Conservation (phyloP, 2,113 vertebrate genomes). For the Spermophilus dauricus region DNA sequence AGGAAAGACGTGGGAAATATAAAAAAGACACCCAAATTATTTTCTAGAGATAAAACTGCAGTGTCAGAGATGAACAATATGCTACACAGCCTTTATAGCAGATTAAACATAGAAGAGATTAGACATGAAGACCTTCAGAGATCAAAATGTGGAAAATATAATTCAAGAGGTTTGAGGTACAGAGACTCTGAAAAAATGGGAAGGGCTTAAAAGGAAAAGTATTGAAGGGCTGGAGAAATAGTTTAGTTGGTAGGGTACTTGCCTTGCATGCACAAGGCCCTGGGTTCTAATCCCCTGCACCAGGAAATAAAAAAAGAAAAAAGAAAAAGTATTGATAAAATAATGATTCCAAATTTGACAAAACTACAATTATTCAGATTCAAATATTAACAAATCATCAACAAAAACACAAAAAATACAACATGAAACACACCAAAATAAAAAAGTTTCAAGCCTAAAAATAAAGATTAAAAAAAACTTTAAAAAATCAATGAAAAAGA, state of each 20-base stretch:
- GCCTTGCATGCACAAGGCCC: too few relatives aligned
- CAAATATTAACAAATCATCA: neutral
- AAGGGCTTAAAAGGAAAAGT: neutral
- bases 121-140: neutral
- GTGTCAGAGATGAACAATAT: neutral
- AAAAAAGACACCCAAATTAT: neutral
- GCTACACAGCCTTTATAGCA: neutral
- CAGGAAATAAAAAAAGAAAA: too few relatives aligned
- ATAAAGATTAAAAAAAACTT: neutral
- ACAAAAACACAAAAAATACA: neutral
- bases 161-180: neutral
- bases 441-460: neutral
- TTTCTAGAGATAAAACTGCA: neutral
- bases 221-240: neutral
- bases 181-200: neutral
- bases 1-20: neutral
- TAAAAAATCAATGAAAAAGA: neutral
- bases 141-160: neutral
- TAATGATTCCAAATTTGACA: neutral
- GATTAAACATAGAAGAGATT: neutral
- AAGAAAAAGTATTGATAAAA: neutral
- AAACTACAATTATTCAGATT: neutral
- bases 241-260: too few relatives aligned
- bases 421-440: neutral
- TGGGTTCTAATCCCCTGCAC: too few relatives aligned